These are phyloP conservation scores for Sepioteuthis lessoniana DNA, from an alignment of 2,888 invertebrate genomes.

Conservation along the genomic window DNA sequence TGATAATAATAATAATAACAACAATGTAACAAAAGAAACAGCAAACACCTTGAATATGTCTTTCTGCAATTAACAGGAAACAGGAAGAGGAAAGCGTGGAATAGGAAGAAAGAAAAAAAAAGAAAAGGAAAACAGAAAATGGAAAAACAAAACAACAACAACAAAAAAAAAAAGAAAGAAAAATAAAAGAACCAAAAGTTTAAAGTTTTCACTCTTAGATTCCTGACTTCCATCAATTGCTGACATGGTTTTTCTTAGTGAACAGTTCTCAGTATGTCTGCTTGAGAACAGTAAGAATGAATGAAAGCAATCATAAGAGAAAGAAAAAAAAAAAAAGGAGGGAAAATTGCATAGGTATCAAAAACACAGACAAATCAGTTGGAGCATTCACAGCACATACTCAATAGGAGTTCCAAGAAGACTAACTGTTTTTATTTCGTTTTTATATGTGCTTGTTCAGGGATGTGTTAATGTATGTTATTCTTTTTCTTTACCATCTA, in stretches of 20 bases:
- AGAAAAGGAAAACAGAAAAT: neutral
- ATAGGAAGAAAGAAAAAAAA: neutral
- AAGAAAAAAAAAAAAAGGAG: neutral
- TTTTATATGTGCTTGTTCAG: neutral
- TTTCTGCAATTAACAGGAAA: conserved; percentile 13
- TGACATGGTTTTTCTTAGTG: neutral
- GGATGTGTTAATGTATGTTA: neutral
- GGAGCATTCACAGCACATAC: conserved; percentile 3
- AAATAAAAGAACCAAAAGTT: neutral
- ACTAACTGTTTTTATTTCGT: neutral
- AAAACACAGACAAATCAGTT: conserved; percentile 5
- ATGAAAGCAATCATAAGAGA: neutral
- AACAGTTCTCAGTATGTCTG: neutral
- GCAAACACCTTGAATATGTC: conserved; percentile 20
- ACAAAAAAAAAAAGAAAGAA: neutral
- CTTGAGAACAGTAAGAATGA: neutral
- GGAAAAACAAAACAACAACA: no score
- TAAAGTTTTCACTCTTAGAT: neutral
- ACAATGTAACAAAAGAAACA: neutral
- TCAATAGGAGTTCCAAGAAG: neutral
- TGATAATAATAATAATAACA: neutral
- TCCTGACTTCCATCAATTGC: conserved; percentile 17
- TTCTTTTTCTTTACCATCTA: neutral
- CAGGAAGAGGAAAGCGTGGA: conserved; percentile 15
- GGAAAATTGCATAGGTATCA: neutral